A percentile compares a stretch with the other conserved stretches of the same genome.
phyloP scores from a whole-genome alignment of 2,797 vertebrate species.

The Schizothorax lantsangensis region DNA sequence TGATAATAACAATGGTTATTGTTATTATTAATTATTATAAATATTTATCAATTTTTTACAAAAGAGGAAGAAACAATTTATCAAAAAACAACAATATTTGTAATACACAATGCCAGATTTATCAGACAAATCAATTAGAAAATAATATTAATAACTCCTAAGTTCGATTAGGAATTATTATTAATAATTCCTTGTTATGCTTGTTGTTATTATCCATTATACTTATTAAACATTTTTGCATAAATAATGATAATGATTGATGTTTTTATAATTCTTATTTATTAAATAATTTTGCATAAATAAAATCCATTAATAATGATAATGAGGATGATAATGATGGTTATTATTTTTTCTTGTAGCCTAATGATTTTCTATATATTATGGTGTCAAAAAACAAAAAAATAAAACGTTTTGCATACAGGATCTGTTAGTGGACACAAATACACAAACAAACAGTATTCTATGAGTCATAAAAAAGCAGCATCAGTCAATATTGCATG shows the following conservation, averaged over 20 bases:
- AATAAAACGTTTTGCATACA: neutral
- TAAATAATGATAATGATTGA: neutral
- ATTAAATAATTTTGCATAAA: neutral
- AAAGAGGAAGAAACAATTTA: neutral
- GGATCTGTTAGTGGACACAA: neutral
- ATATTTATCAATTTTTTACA: neutral
- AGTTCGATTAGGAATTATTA: neutral
- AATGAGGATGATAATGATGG: neutral
- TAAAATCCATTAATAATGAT: neutral
- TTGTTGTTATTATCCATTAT: neutral
- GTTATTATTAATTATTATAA: neutral
- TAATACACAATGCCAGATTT: neutral
- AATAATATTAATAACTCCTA: neutral
- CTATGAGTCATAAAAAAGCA: neutral
- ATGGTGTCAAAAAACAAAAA: neutral
- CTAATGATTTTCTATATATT: neutral
- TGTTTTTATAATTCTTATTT: neutral
- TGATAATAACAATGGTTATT: neutral
- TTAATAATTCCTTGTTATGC: neutral
- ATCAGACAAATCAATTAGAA: neutral
- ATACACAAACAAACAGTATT: neutral
- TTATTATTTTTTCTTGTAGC: neutral
- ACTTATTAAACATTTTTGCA: neutral
- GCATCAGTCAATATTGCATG: neutral
- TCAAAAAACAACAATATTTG: neutral